phyloP scores from a whole-genome alignment of 2,888 invertebrate species.

The Epistrophella euchroma region DNA sequence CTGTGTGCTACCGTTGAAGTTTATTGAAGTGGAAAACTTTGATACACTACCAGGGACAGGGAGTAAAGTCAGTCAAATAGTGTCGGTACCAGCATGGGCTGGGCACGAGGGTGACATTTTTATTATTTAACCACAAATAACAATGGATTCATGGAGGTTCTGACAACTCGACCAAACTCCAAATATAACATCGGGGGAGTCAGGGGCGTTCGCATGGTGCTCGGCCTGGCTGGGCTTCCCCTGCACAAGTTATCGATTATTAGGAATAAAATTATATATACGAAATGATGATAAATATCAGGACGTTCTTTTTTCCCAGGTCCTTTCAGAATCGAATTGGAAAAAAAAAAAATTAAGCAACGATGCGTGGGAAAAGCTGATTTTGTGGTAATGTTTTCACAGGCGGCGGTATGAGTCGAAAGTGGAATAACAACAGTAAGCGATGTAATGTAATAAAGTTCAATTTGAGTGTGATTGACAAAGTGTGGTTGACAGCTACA shows the following conservation, averaged over 20 bases:
- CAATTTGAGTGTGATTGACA: constrained; percentile 53
- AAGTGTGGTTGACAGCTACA: constrained; percentile 61
- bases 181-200: background rate
- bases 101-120: constrained; percentile 17
- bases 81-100: constrained; percentile 11
- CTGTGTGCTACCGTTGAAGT: constrained; percentile 47
- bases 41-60: constrained; percentile 24
- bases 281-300: constrained; percentile 50
- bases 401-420: background rate
- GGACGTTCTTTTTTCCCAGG: constrained; percentile 22
- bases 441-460: constrained; percentile 47
- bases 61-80: background rate
- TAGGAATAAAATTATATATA: constrained; percentile 18
- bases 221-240: background rate
- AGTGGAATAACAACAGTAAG: constrained; percentile 32
- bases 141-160: constrained; percentile 50
- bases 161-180: constrained; percentile 40
- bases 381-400: constrained; percentile 29
- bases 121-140: constrained; percentile 57
- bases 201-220: background rate
- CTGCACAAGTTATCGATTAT: constrained; percentile 63
- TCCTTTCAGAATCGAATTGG: constrained; percentile 2
- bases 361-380: constrained; percentile 27
- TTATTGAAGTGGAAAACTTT: constrained; percentile 59
- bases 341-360: constrained; percentile 10